Conservation (phyloP, 1,140 invertebrate species). For the Riptortus pedestris region DNA sequence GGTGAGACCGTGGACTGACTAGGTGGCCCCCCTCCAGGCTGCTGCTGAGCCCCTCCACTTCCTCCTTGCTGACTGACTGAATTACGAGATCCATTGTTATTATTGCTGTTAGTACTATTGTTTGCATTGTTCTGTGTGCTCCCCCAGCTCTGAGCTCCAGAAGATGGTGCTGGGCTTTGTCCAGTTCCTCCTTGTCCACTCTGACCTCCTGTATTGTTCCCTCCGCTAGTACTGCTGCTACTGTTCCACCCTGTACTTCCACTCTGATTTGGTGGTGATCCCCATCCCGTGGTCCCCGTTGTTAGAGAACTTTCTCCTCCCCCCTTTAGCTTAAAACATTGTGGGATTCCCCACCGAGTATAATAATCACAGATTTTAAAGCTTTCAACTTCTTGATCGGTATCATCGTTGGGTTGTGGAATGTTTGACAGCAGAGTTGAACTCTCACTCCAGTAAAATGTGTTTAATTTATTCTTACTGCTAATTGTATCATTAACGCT, state of each 20-base stretch:
- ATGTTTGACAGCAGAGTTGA: slow-evolving; percentile 44
- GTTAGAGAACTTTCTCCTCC: slow-evolving; percentile 69
- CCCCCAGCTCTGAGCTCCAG: slow-evolving; percentile 29
- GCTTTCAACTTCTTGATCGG: slow-evolving; percentile 28
- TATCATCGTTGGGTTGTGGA: slow-evolving; percentile 49
- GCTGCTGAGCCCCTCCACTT: slow-evolving; percentile 20
- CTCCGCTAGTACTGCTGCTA: slow-evolving; percentile 41
- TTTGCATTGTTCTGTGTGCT: slow-evolving; percentile 33
- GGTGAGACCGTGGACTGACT: slow-evolving; percentile 28
- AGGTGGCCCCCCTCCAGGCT: slow-evolving; percentile 31
- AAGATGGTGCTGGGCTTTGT: background rate
- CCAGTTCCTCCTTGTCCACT: slow-evolving; percentile 9
- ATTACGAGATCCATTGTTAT: slow-evolving; percentile 11
- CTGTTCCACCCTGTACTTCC: slow-evolving; percentile 37
- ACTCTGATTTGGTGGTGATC: slow-evolving; percentile 48
- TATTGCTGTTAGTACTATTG: slow-evolving; percentile 36
- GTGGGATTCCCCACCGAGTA: slow-evolving; percentile 48
- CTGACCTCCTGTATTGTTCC: slow-evolving; percentile 27
- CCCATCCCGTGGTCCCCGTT: slow-evolving; percentile 60
- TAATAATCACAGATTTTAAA: slow-evolving; percentile 32
- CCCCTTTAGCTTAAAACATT: slow-evolving; percentile 51
- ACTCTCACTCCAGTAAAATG: slow-evolving; percentile 43
- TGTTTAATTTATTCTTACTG: slow-evolving; percentile 32
- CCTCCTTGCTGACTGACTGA: slow-evolving; percentile 27
- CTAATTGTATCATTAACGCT: slow-evolving; percentile 34